Base-by-base conservation (phyloP, 1,140 invertebrate genomes). In the Linepithema humile region DNA sequence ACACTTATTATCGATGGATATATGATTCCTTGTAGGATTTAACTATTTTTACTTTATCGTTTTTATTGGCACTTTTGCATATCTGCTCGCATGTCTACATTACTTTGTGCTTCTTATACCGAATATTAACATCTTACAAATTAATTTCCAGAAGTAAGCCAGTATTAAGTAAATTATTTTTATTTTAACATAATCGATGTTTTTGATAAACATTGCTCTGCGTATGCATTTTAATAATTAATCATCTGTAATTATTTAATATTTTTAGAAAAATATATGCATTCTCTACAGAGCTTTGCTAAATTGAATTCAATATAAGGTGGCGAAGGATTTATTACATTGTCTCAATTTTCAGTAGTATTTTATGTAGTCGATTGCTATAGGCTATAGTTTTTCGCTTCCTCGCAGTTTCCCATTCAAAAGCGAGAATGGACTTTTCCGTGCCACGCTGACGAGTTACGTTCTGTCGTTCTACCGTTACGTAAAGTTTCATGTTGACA, bases 401-500 rank as follows among this genome's bases (percentile, higher is more conserved):
- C 23, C 60, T 53, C 32, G 60, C 60, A 50, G 43, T 64, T 64
- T 35, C 15, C 20, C 32, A 50, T 65, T 65, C 15, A 77, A 62
- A 64, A 15, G 55, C 74, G 43, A 35, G 74, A 35, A 77, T 50
- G 29, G 20, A 50, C 57, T 65, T 77, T 64, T 64, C 57, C 73
- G 20, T 35, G 40, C 73, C 59, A 15, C 20, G 43, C 32, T 17
- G 59, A 53, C 59, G 59, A 77, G 57, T 77, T 77, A 64, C 73
- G 73, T 12, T 48, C 40, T 5, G 29, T n/a, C n/a, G n/a, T n/a
- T n/a, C n/a, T n/a, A n/a, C 26, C 57, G 73, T 65, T 77, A 77
- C 73, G 73, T 62, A 50, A 77, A 77, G 57, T 77, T 77, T 32
- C 74, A 53, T 23, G 59, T 64, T 75, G 59, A 60, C 60, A 23